Evolutionary conservation across 1,140 invertebrate genomes (phyloP), one percentile per base, ranked within the genome.

Genomic region (Drosophila aff.): DNA sequence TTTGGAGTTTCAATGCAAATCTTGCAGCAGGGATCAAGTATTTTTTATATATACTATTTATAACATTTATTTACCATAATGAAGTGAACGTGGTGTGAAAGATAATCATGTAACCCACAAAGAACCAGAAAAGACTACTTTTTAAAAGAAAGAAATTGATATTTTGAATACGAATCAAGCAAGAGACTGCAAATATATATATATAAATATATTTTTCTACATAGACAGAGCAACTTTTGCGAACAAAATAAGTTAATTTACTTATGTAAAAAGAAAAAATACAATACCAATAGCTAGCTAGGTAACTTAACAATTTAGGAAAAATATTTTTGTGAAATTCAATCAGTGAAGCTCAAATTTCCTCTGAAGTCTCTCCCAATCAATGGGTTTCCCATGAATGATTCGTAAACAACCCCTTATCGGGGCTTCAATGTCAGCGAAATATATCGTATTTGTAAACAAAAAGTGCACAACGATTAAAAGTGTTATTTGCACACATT

Each of bases 21-120:
- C 55, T 67, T 77, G 74, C 76, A 72, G 78, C 84, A 89, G 84
- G 84, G 84, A 89, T 84, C 78, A 89, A 89, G 84, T 89, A 89
- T 89, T 89, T 79, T 79, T 43, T 79, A 67, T 82, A 74, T 57
- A 50, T 3, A 50, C 40, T 67, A 81, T 72, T 71, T 74, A 82
- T 76, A 77, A 16, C 28, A 60, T 50, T 40, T 59, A 72, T 28
- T 60, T 50, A 76, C 49, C 46, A 49, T 50, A 64, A 44, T 15
- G 55, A 74, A 52, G 58, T 68, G 68, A 64, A 65, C 46, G 26
- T 60, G 52, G 52, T n/a, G 52, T 41, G 36, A 21, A 52, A 3
- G 65, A 64, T 61, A 57, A 68, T 61, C 69, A 50, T 63, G 65
- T 62, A 81, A 78, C 41, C 49, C 53, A 74, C 55, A 59, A 38